phyloP scores from a whole-genome alignment of 2,797 vertebrate species.

The Catamblyrhynchus diadema region DNA sequence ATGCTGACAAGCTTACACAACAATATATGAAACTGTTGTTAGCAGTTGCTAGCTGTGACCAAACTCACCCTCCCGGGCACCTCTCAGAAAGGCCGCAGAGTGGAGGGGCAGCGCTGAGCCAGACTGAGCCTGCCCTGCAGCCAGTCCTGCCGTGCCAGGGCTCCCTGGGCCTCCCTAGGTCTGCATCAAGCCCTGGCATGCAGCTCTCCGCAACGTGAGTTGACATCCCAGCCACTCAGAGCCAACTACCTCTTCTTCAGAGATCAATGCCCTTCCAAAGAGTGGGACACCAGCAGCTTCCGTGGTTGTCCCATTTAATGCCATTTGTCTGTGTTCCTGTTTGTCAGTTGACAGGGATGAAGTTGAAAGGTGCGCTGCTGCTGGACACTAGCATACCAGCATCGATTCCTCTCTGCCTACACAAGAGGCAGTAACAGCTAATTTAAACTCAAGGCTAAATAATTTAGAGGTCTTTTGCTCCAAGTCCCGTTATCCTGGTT shows the following conservation, averaged over 20 bases:
- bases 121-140: background rate
- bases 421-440: background rate
- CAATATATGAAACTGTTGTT: background rate
- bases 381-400: background rate
- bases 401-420: background rate
- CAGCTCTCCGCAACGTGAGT: rapidly evolving
- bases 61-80: rapidly evolving
- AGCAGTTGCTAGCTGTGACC: background rate
- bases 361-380: background rate
- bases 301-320: rapidly evolving
- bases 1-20: background rate
- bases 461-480: background rate
- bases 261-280: rapidly evolving
- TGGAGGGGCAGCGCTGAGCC: background rate
- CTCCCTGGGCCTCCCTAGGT: background rate
- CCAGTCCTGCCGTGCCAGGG: background rate
- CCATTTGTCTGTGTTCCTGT: background rate
- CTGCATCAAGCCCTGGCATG: rapidly evolving
- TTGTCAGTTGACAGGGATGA: background rate
- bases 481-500: rapidly evolving
- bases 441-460: background rate
- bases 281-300: rapidly evolving
- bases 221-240: rapidly evolving
- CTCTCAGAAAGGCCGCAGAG: rapidly evolving
- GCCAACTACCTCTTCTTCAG: rapidly evolving